Conservation (phyloP, 2,113 vertebrate genomes). For the Perca schrenkii region DNA sequence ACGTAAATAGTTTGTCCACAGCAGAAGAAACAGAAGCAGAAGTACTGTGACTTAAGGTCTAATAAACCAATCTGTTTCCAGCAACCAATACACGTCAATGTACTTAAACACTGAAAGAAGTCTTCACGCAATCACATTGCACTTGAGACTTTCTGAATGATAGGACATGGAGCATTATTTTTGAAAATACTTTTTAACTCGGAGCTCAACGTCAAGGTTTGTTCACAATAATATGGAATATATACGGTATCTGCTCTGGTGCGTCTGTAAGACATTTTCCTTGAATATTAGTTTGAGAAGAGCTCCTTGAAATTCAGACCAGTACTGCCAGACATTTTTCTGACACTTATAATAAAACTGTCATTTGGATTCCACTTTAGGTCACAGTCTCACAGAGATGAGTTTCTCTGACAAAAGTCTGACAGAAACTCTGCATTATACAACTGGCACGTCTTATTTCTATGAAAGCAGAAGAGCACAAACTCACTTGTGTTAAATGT, state of each 20-base stretch:
- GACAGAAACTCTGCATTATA: neutral
- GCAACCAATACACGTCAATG: neutral
- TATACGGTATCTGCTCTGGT: neutral
- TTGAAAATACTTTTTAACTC: neutral
- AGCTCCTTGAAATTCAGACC: constrained; percentile 21
- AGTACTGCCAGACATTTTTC: neutral
- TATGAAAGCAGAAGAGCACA: neutral
- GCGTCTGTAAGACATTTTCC: neutral
- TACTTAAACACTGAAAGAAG: neutral
- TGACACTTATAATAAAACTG: constrained; percentile 4
- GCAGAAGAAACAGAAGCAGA: too few species aligned
- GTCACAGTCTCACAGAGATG: neutral
- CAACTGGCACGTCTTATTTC: neutral
- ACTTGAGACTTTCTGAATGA: neutral
- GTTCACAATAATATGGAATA: neutral
- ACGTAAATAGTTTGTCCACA: too few species aligned
- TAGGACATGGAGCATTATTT: neutral
- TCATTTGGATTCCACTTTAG: neutral
- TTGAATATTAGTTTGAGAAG: neutral
- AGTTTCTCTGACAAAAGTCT: neutral
- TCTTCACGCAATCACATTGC: neutral
- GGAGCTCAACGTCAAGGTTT: neutral
- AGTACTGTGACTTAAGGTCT: too few species aligned
- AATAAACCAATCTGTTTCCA: too few species aligned
- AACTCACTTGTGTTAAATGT: neutral